Evolutionary conservation across 2,797 vertebrate species (phyloP), one percentile per base, ranked within the genome.

Genomic region (Sarcophilus harrisii): DNA sequence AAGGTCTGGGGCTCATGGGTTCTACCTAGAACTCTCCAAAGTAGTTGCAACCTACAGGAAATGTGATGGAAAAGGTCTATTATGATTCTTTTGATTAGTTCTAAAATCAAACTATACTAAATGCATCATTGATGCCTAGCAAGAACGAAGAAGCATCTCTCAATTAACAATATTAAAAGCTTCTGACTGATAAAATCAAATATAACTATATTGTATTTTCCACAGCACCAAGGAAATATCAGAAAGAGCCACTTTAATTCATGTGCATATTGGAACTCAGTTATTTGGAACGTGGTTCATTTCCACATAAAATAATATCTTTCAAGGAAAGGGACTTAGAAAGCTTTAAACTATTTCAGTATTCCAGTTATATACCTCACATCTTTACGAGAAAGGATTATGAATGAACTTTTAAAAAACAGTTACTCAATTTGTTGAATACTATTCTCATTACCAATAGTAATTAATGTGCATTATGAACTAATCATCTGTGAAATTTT

Each of bases 401-500:
- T 45, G 10, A 95, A 73, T 45, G 49, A 93, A 90, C 3, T 49
- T 91, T 94, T 45, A 89, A 95, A 58, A 27, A 81, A 59, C 16
- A 21, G 90, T 45, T 87, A 92, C 96, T 96, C 91, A 93, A 92
- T 95, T 66, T 94, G 57, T n/a, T 54, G 73, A 27, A 57, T 87
- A 93, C 28, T 92, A 93, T 94, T 95, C 45, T 93, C 66, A 95
- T 97, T 96, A 93, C 55, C 57, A 93, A 11, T 81, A 94, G 91
- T 93, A 93, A 97, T 96, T 95, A 97, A 95, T 54, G 55, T 95
- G 59, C 2, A 96, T 92, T 96, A 95, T 94, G 3, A 95, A 95
- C 38, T 96, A 97, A 94, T 94, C 92, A 95, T 92, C 57, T 96
- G 66, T 96, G 81, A 96, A 92, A 96, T 95, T 96, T 96, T 93